Evolutionary conservation across 2,113 vertebrate species (phyloP).

Genomic region (Sterrhoptilus dennistouni): DNA sequence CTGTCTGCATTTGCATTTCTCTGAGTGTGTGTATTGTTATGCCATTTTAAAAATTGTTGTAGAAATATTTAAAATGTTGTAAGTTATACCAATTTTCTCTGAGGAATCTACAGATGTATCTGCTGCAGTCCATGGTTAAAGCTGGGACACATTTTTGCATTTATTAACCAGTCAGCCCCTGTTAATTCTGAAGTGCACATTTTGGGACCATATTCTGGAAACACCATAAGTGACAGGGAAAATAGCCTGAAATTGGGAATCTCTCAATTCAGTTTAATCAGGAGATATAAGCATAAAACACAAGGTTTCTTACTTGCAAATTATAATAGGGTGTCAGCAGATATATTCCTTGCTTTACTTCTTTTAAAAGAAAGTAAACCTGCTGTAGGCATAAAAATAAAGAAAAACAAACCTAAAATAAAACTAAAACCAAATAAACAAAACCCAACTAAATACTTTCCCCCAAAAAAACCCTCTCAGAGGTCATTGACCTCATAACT

Average conservation of each 20-base stretch:
- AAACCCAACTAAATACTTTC: accelerated
- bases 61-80: not conserved
- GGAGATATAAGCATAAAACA: not conserved
- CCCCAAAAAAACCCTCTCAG: accelerated
- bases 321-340: not conserved
- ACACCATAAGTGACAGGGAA: not conserved
- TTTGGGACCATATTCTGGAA: not conserved
- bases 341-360: not conserved
- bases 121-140: not conserved
- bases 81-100: not conserved
- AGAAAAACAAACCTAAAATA: not conserved
- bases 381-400: not conserved
- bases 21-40: not conserved
- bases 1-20: not conserved
- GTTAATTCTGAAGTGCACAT: not conserved
- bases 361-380: not conserved
- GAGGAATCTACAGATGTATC: not conserved
- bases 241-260: not conserved
- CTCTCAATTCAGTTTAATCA: not conserved
- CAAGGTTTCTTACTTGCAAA: not conserved
- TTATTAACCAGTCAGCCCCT: not conserved
- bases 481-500: not conserved
- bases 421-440: not conserved
- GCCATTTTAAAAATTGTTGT: not conserved
- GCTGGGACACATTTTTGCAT: not conserved